A percentile compares a stretch with the other conserved stretches of the same genome.
These are phyloP conservation scores for Marmota monax DNA, from an alignment of 2,113 vertebrate genomes.

Conservation along the genomic window DNA sequence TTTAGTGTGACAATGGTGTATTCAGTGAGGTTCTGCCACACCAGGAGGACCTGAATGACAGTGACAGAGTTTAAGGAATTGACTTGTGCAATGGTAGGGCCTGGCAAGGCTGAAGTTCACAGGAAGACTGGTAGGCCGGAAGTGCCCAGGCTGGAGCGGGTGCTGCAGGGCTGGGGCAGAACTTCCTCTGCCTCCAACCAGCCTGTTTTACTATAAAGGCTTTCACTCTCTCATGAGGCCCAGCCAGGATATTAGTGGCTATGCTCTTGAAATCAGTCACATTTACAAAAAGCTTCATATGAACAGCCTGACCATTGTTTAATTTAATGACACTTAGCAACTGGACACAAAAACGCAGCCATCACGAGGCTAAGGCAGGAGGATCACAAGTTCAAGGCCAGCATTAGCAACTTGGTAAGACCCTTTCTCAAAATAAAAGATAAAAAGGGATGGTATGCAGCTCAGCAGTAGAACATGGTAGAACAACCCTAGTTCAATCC, in stretches of 20 bases:
- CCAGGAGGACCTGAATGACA: background rate
- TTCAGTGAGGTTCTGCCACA: background rate
- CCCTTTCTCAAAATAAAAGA: no score
- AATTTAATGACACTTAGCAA: background rate
- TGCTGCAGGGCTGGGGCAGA: background rate
- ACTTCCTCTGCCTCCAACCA: background rate
- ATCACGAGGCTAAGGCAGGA: no score
- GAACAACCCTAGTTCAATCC: no score
- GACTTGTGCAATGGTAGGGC: rapidly evolving
- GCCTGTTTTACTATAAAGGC: background rate
- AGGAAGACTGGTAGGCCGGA: background rate
- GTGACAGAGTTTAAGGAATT: background rate
- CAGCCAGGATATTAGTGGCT: background rate
- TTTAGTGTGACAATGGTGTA: no score
- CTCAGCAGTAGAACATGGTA: no score
- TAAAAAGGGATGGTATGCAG: no score
- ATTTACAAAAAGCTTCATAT: background rate
- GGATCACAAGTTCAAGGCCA: no score
- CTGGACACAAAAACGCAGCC: background rate
- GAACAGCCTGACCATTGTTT: no score
- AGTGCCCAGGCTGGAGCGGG: no score
- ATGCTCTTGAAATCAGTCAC: background rate
- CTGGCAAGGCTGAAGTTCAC: background rate
- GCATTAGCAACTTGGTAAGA: no score
- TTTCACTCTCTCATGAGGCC: background rate